These are phyloP conservation scores for Tillus elongatus DNA, from an alignment of 2,888 invertebrate genomes.

Conservation along the genomic window DNA sequence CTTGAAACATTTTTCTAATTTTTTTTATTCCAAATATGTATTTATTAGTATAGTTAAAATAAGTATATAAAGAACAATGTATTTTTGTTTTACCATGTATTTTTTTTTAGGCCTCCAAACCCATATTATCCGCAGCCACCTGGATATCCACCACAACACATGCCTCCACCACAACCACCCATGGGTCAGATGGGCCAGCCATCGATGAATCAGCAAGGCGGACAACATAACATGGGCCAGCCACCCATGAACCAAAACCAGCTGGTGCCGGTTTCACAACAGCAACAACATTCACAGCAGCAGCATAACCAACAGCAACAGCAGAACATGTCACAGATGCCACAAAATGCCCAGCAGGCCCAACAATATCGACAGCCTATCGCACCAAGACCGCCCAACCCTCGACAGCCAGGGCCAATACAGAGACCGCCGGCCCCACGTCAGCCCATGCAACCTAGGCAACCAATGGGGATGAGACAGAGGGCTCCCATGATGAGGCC, in stretches of 20 bases:
- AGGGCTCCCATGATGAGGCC: conserved; percentile 28
- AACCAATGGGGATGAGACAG: conserved; percentile 12
- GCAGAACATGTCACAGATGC: conserved; percentile 21
- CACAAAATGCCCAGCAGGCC: conserved; percentile 22
- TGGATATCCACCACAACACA: conserved; percentile 41
- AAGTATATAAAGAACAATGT: conserved; percentile 5
- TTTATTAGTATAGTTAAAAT: no score
- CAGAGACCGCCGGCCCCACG: conserved; percentile 24
- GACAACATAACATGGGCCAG: conserved; percentile 23
- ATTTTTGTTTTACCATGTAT: no score
- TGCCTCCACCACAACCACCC: conserved; percentile 31
- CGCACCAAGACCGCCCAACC: conserved; percentile 23
- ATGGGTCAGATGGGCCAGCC: conserved; percentile 38
- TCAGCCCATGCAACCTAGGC: conserved; percentile 17
- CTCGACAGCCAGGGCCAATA: conserved; percentile 22
- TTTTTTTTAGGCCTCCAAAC: conserved; percentile 30
- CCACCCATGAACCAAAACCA: conserved; percentile 21
- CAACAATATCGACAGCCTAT: conserved; percentile 32
- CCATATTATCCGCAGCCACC: conserved; percentile 36
- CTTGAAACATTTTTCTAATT: no score
- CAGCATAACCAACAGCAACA: conserved; percentile 18
- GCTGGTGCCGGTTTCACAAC: conserved; percentile 27
- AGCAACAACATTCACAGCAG: conserved; percentile 21
- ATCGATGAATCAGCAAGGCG: conserved; percentile 26
- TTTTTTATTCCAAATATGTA: no score